Evolutionary conservation across 1,140 invertebrate genomes (phyloP).

Genomic region (Drosophila pachea): DNA sequence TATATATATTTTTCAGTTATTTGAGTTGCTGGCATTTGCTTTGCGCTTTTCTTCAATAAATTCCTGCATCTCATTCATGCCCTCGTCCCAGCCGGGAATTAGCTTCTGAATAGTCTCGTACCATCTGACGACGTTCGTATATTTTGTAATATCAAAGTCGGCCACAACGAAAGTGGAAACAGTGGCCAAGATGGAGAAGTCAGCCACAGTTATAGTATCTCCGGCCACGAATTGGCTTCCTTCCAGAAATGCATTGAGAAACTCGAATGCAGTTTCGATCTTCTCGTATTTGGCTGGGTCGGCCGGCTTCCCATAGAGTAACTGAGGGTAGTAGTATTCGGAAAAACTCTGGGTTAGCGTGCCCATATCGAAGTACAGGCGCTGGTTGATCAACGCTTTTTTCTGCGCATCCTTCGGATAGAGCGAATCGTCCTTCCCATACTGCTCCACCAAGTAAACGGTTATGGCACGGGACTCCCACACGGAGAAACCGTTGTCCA

Average conservation of each 20-base stretch:
- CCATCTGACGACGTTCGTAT: constrained; percentile 85
- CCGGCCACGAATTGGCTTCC: constrained; percentile 84
- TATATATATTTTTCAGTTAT: neutral
- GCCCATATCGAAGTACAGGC: constrained; percentile 86
- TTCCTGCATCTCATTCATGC: constrained; percentile 41
- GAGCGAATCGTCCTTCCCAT: constrained; percentile 83
- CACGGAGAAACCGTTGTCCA: constrained; percentile 84
- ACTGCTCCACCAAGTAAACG: constrained; percentile 84
- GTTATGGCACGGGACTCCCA: constrained; percentile 87
- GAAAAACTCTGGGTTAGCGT: constrained; percentile 82
- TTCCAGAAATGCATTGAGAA: constrained; percentile 84
- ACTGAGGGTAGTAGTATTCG: constrained; percentile 84
- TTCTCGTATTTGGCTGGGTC: constrained; percentile 83
- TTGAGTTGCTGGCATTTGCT: neutral
- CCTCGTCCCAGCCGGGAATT: constrained; percentile 81
- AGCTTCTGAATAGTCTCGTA: constrained; percentile 83
- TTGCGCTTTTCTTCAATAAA: constrained; percentile 20
- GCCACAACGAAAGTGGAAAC: constrained; percentile 84
- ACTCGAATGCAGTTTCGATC: constrained; percentile 82
- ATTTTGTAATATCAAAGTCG: constrained; percentile 83
- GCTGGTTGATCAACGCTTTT: constrained; percentile 85
- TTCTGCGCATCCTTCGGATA: constrained; percentile 84
- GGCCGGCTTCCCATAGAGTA: constrained; percentile 81
- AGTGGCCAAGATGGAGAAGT: constrained; percentile 82
- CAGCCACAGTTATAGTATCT: constrained; percentile 86